Base-by-base conservation (phyloP, 2,888 invertebrate genomes). In the Perizoma affinitatum region DNA sequence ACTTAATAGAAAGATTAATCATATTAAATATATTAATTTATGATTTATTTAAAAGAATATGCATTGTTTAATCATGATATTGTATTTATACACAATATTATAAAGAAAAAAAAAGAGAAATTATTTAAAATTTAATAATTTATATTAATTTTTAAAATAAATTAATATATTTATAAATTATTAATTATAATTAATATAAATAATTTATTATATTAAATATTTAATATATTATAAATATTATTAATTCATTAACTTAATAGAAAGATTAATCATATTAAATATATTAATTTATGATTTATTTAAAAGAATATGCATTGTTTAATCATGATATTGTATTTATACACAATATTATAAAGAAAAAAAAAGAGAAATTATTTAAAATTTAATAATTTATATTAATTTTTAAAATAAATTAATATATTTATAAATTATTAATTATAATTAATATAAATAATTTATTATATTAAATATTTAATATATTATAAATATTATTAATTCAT, bases 21-120 rank as follows among this genome's bases (percentile, higher is more conserved):
- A 74, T 53, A 71, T 70, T 68, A 68, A 68, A 64, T 71, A 72
- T 69, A 53, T 72, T 69, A 74, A 71, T 72, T 55, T 60, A 7
- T 42, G 67, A 36, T 8, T 70, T 58, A 69, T 67, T 50, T 71
- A 5, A 51, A 61, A 5, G 9, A 69, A 60, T 71, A 68, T 66
- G 49, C 52, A 78, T 77, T 78, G 75, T 67, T 71, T 67, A 61
- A 60, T 71, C 35, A 42, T 0, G 1, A 71, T 49, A 55, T 66
- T 46, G 46, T 55, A 68, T 75, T 78, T 68, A 75, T 63, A 68
- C 67, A 67, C 9, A 72, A 72, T 75, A 73, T 75, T 76, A 77
- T 71, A 48, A 72, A 74, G 61, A 68, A 55, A 71, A 69, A 70
- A 10, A 43, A 43, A 67, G 1, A 67, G 34, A 69, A 62, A 75